These are phyloP conservation scores for Ceyx margarethae DNA, from an alignment of 2,113 vertebrate species.

Conservation along the genomic window DNA sequence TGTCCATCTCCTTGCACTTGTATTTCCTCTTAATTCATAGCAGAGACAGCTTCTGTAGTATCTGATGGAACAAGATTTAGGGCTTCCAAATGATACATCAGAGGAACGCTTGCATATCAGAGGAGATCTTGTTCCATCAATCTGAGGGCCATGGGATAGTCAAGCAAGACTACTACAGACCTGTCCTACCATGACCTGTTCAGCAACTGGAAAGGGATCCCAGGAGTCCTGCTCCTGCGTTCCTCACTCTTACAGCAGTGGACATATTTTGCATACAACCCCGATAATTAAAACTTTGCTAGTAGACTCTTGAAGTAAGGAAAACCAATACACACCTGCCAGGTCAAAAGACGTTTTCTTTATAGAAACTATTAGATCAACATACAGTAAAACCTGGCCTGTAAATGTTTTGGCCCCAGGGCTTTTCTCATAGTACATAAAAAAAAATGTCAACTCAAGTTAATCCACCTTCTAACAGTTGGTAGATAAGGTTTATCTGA, in stretches of 20 bases:
- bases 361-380: conserved; percentile 48
- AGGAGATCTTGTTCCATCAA: not conserved
- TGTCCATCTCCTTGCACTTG: not conserved
- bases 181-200: not conserved
- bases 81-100: not conserved
- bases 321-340: conserved; percentile 61
- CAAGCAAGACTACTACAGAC: not conserved
- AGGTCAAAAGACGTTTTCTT: conserved; percentile 55
- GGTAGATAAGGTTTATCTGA: conserved; percentile 68
- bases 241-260: not conserved
- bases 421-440: conserved; percentile 59
- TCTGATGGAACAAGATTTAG: not conserved
- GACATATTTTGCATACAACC: conserved; percentile 14
- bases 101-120: not conserved
- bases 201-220: not conserved
- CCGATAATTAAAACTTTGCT: conserved; percentile 49
- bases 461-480: conserved; percentile 66
- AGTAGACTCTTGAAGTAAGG: conserved; percentile 52
- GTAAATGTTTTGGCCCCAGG: conserved; percentile 62
- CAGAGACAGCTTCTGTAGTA: not conserved
- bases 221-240: not conserved
- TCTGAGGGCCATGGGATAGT: not conserved
- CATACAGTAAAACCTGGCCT: conserved; percentile 36
- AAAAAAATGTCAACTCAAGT: conserved; percentile 44
- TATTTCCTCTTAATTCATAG: not conserved